A percentile compares a stretch with the other conserved stretches of the same genome.
Conservation (phyloP, 2,888 invertebrate genomes). For the Eledona agricola region DNA sequence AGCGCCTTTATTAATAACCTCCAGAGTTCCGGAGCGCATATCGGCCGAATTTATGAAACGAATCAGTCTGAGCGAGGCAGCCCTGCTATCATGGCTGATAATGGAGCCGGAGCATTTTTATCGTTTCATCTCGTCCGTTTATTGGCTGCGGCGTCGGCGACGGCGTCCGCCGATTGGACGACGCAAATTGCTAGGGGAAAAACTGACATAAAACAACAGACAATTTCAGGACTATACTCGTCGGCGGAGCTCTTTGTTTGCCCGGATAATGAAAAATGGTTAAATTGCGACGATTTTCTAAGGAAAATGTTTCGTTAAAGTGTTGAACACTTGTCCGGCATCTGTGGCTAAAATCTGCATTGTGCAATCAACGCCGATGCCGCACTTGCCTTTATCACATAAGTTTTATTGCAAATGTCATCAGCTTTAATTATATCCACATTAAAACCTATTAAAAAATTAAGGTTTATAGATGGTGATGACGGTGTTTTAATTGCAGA, state of each 20-base stretch:
- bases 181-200: constrained; percentile 67
- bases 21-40: constrained; percentile 48
- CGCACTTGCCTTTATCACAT: too few species aligned
- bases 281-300: constrained; percentile 17
- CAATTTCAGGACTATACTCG: constrained; percentile 46
- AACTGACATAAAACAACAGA: constrained; percentile 58
- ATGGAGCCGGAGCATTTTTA: constrained; percentile 63
- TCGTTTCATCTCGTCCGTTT: constrained; percentile 63
- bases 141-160: constrained; percentile 58
- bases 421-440: constrained; percentile 14
- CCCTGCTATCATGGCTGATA: constrained; percentile 64
- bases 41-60: constrained; percentile 60
- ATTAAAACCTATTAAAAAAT: constrained; percentile 14
- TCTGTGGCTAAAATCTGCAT: too few species aligned
- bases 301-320: too few species aligned
- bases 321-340: too few species aligned
- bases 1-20: constrained; percentile 57
- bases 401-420: constrained; percentile 14
- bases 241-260: constrained; percentile 34
- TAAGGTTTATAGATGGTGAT: constrained; percentile 11
- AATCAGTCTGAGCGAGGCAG: constrained; percentile 58
- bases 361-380: too few species aligned
- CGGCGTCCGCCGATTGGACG: constrained; percentile 62
- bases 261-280: constrained; percentile 38
- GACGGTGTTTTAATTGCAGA: constrained; percentile 1